These are phyloP conservation scores for Paedocypris micromegethes DNA, from an alignment of 2,797 vertebrate species.

Conservation along the genomic window DNA sequence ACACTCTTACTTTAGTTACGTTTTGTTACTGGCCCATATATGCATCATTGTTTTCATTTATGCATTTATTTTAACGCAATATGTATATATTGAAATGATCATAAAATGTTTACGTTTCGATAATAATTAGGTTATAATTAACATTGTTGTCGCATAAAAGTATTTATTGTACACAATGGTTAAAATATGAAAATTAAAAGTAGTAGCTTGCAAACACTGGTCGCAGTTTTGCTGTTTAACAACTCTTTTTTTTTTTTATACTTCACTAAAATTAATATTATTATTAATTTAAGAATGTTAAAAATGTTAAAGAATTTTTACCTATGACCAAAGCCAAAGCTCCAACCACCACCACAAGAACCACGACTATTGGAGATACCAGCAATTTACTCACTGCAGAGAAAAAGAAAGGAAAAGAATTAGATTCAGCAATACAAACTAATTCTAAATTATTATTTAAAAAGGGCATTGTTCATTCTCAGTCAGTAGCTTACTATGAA, in stretches of 20 bases:
- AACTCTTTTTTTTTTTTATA: background rate
- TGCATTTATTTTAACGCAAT: too few relatives aligned
- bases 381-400: slow-evolving; percentile 88
- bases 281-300: slow-evolving; percentile 2
- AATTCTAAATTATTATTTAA: slow-evolving; percentile 3
- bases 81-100: too few relatives aligned
- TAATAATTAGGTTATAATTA: too few relatives aligned
- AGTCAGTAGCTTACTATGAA: slow-evolving; percentile 1
- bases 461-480: slow-evolving; percentile 9
- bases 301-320: slow-evolving; percentile 60
- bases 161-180: background rate
- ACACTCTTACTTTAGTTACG: too few relatives aligned
- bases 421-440: slow-evolving; percentile 16
- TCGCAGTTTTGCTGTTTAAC: too few relatives aligned
- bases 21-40: too few relatives aligned
- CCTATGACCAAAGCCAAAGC: slow-evolving; percentile 89
- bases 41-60: too few relatives aligned
- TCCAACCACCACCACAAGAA: slow-evolving; percentile 88
- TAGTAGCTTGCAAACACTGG: too few relatives aligned
- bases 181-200: background rate
- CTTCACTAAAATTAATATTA: background rate
- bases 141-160: too few relatives aligned
- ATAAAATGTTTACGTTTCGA: too few relatives aligned
- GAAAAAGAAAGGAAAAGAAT: slow-evolving; percentile 16
- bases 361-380: slow-evolving; percentile 84